Conservation (phyloP, 2,113 vertebrate species). For the Notarius lentiginosus region DNA sequence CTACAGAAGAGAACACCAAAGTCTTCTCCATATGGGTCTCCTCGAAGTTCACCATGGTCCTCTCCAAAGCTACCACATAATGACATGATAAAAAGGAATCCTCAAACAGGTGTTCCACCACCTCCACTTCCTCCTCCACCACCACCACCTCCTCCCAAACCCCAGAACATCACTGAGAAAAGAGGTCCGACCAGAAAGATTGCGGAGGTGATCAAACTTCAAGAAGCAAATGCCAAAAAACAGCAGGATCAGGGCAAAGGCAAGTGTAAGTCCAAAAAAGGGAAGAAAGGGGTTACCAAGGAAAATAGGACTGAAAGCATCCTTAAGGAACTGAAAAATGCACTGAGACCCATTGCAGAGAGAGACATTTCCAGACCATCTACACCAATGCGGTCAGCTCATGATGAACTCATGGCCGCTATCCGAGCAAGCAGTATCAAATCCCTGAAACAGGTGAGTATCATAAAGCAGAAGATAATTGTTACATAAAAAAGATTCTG, state of each 20-base stretch:
- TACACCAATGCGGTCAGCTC: slow-evolving; percentile 86
- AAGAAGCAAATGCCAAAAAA: slow-evolving; percentile 78
- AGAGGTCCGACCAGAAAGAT: slow-evolving; percentile 85
- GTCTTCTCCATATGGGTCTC: slow-evolving; percentile 83
- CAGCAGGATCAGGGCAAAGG: slow-evolving; percentile 62
- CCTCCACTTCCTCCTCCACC: slow-evolving; percentile 60
- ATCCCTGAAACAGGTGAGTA: slow-evolving; percentile 80
- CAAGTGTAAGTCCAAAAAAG: slow-evolving; percentile 79
- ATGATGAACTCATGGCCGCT: slow-evolving; percentile 91
- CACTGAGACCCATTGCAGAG: slow-evolving; percentile 83
- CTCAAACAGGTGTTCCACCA: slow-evolving; percentile 60
- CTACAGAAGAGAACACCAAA: slow-evolving; percentile 81
- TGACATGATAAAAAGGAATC: slow-evolving; percentile 62
- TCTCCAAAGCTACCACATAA: slow-evolving; percentile 78
- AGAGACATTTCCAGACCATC: slow-evolving; percentile 85
- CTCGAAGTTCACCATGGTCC: slow-evolving; percentile 81
- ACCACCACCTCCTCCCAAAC: slow-evolving; percentile 46
- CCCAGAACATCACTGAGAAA: slow-evolving; percentile 65
- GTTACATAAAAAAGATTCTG: neutral
- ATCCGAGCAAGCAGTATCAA: slow-evolving; percentile 84
- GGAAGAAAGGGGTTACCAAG: slow-evolving; percentile 64
- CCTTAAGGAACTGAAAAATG: slow-evolving; percentile 90
- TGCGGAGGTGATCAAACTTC: slow-evolving; percentile 88
- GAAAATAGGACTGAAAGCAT: slow-evolving; percentile 73
- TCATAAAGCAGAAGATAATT: neutral